These are phyloP conservation scores for Pavo muticus DNA, from an alignment of 2,113 vertebrate genomes.

Conservation along the genomic window DNA sequence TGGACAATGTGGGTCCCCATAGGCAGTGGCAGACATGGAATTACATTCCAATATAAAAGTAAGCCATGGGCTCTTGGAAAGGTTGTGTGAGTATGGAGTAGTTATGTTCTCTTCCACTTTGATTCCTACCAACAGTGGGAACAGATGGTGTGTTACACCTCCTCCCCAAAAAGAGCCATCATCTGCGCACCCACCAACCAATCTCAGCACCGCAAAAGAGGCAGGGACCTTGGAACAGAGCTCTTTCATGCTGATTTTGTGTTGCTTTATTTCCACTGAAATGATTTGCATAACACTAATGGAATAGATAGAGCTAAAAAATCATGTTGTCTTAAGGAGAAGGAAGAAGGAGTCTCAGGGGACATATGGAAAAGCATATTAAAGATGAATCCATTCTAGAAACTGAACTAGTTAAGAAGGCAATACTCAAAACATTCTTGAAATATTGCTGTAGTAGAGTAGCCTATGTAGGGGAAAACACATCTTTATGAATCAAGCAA, in stretches of 20 bases:
- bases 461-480: not conserved
- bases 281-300: constrained; percentile 19
- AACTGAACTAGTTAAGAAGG: not conserved
- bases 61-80: not conserved
- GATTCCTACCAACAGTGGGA: constrained; percentile 18
- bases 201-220: not conserved
- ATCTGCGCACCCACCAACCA: not conserved
- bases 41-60: constrained; percentile 39
- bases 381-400: not conserved
- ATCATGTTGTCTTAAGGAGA: not conserved
- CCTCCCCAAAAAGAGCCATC: not conserved
- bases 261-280: constrained; percentile 42
- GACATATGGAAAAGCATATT: not conserved
- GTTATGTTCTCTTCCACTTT: not conserved
- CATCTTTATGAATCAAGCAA: not conserved
- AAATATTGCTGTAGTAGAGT: not conserved
- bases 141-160: constrained; percentile 45
- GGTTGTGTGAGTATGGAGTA: not conserved
- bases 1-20: not conserved
- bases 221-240: constrained; percentile 32
- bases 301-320: not conserved
- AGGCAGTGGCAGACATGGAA: not conserved
- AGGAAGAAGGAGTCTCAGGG: not conserved
- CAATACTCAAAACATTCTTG: not conserved
- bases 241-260: constrained; percentile 26